Evolutionary conservation across 2,888 invertebrate species (phyloP), one percentile per base, ranked within the genome.

Genomic region (Panorpa germanica): DNA sequence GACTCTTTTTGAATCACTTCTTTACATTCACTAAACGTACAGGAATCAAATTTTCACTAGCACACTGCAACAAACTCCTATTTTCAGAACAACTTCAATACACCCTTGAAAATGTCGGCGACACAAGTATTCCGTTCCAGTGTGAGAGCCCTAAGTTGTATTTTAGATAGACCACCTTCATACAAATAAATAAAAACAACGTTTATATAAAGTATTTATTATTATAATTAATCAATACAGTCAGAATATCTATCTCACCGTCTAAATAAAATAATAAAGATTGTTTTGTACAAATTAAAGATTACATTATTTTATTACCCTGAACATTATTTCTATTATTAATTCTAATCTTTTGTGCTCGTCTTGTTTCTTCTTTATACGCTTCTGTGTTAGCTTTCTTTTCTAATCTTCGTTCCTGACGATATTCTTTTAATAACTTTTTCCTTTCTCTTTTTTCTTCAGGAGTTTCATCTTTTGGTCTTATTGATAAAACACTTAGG

Each of bases 311-410:
- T 48, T 58, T 63, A 44, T 70, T 74, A 29, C 76, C 76, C 46
- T 76, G 76, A 36, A 76, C 55, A 47, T 77, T 78, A 44, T 67
- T 67, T 46, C 57, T 70, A 43, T 77, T 77, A 49, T 85, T 83
- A 37, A 80, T 50, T 43, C 69, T 55, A 27, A 81, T 73, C 49
- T 81, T 80, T 45, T 72, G 71, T 45, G 82, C 80, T 4, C 71
- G 57, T 43, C 80, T 78, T 54, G 78, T 75, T 45, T 86, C 85
- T 41, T 83, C 78, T 45, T 78, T 85, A 47, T 88, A 88, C 1
- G 81, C 83, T 19, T 68, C 59, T 8, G 64, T 61, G 46, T 86
- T 88, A 0, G 73, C 69, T 48, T 86, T 88, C 53, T 71, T 74
- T 48, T 88, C 88, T 29, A 70, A 45, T 46, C 85, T 61, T 37